Evolutionary conservation across 2,113 vertebrate species (phyloP), one percentile per base, ranked within the genome.

Genomic region (Oceanodroma tethys): DNA sequence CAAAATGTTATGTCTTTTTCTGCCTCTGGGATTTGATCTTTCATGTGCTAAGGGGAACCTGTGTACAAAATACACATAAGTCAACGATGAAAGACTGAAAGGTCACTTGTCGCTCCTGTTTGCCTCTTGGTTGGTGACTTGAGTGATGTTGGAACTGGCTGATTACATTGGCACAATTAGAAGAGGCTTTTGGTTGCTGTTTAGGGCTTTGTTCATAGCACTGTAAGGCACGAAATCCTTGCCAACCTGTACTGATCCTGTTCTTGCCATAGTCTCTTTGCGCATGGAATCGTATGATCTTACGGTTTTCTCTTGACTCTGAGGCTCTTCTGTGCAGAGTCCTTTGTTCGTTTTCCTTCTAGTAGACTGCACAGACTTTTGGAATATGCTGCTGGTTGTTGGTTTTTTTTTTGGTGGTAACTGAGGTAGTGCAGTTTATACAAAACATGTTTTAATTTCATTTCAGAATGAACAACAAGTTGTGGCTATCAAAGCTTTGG

Each of bases 401-500:
- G 47, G 8, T 26, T 13, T 42, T 36, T 9, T 5, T 26, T 86
- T 13, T 50, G 17, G 11, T 20, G 27, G 12, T 70, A 59, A 50
- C 66, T 42, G 60, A 72, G 21, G 62, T 26, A 66, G 30, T 65
- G 38, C 26, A 88, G 32, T 55, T 47, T 42, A 26, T 74, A 70
- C 43, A 93, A 91, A 92, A 45, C 14, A 3, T 74, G 32, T 97
- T 95, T 93, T 86, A 38, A 86, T 93, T 52, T 89, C 22, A 87
- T 98, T 96, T 95, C 97, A 99, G 99, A 98, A 98, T 81, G 96
- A 97, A 75, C 98, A 99, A 68, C 95, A 98, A 76, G 95, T 97
- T 91, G 98, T 95, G 27, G 99, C 99, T 82, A 95, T 97, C 83
- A 99, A 98, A 97, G 98, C 98, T 58, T 97, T 99, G 96, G 98